Evolutionary conservation across 2,113 vertebrate species (phyloP), one percentile per base, ranked within the genome.

Genomic region (Myrmecobius fasciatus): DNA sequence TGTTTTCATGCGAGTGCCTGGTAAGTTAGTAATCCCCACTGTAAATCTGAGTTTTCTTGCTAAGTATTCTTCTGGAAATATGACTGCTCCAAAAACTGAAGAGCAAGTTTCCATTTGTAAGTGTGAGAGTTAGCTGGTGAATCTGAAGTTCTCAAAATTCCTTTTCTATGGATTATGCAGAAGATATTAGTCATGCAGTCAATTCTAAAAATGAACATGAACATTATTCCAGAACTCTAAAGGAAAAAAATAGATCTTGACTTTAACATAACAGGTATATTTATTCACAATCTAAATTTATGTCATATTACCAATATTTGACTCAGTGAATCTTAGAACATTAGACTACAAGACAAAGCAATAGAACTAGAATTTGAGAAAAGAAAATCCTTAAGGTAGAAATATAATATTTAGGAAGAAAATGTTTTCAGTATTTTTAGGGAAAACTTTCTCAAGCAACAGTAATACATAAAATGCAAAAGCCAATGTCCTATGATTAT

Each of bases 401-500:
- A 94, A 88, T 31, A 90, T 92, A 94, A 28, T 2, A 91, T 60
- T 95, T 26, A 91, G 51, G 52, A 75, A 51, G 12, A 24, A 95
- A 96, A 89, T 90, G 0, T 9, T 75, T 5, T 36, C 89, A 96
- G 56, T 46, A 67, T 56, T 93, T 98, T 47, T 60, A 0, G 11
- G 60, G 60, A 53, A 97, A 60, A 97, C 97, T 8, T 92, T 0
- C 91, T 92, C 8, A 53, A 0, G 3, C 49, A 49, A 95, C 26
- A 97, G 25, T 25, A 31, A 48, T 91, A 95, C 88, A 52, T 54
- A 96, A 36, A 89, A 53, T 92, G 75, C 95, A 97, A 97, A 89
- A 94, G 60, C 20, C 89, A 10, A 54, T 91, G 75, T 96, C 93
- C 89, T 96, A 95, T 92, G 83, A 92, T 91, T 90, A 92, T 97